phyloP scores from a whole-genome alignment of 2,888 invertebrate species.

The Sarcophaga caerulescens region DNA sequence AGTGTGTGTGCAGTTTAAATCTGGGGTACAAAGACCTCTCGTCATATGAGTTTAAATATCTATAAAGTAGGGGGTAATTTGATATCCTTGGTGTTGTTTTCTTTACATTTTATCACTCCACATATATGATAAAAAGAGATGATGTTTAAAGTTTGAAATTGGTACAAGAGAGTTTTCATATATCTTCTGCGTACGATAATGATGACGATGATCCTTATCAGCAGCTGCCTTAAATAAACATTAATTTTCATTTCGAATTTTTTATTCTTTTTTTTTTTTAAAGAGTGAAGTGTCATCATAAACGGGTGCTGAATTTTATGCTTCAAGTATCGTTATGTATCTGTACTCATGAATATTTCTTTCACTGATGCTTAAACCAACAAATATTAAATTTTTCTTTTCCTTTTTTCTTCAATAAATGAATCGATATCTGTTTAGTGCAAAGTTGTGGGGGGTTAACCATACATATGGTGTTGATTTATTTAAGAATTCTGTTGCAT shows the following conservation, averaged over 20 bases:
- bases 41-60: neutral
- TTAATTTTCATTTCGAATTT: neutral
- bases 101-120: conserved; percentile 50
- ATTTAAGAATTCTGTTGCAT: neutral
- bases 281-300: conserved; percentile 49
- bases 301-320: conserved; percentile 62
- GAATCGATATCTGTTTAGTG: no score
- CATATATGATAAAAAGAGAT: neutral
- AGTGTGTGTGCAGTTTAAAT: neutral
- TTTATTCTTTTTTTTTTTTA: neutral
- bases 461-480: neutral
- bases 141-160: no score
- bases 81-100: conserved; percentile 51
- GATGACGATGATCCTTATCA: conserved; percentile 6
- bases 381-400: conserved; percentile 40
- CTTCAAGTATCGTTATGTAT: conserved; percentile 56
- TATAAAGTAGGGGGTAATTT: conserved; percentile 3
- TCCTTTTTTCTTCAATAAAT: no score
- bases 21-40: neutral
- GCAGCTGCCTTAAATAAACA: conserved; percentile 62
- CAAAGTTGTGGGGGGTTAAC: neutral
- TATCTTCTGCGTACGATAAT: no score
- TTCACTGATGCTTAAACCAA: conserved; percentile 54
- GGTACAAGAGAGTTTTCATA: neutral
- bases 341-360: neutral